These are phyloP conservation scores for Drosophila kanapiae DNA, from an alignment of 1,140 invertebrate species.

Conservation along the genomic window DNA sequence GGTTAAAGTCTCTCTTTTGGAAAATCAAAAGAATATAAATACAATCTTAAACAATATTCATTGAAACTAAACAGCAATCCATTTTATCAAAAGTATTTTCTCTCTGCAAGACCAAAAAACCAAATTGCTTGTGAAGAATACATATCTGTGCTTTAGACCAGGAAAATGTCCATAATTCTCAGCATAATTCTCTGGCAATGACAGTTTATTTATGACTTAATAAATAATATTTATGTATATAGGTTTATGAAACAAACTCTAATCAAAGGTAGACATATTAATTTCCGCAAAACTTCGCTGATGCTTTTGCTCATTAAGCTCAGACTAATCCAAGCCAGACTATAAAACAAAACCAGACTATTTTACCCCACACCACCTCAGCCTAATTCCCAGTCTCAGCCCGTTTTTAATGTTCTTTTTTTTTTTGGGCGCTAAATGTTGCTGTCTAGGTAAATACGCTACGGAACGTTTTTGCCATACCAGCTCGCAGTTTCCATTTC, in stretches of 20 bases:
- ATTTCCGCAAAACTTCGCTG: slow-evolving; percentile 24
- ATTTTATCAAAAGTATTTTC: background rate
- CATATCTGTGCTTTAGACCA: slow-evolving; percentile 27
- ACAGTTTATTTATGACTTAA: slow-evolving; percentile 14
- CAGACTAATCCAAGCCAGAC: slow-evolving; percentile 22
- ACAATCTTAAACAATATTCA: too few species aligned
- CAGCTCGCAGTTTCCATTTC: slow-evolving; percentile 13
- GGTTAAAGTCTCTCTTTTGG: too few species aligned
- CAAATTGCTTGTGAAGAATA: slow-evolving; percentile 11
- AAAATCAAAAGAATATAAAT: too few species aligned
- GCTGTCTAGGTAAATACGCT: slow-evolving; percentile 71
- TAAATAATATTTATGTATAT: slow-evolving; percentile 6
- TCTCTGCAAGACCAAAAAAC: slow-evolving; percentile 1
- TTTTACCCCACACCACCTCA: background rate
- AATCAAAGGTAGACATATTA: slow-evolving; percentile 22
- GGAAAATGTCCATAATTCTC: slow-evolving; percentile 26
- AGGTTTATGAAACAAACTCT: background rate
- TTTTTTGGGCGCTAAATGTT: slow-evolving; percentile 56
- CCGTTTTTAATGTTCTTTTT: slow-evolving; percentile 52
- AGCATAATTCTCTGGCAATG: slow-evolving; percentile 28
- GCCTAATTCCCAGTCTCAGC: slow-evolving; percentile 21
- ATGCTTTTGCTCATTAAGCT: slow-evolving; percentile 48
- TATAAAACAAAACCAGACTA: slow-evolving; percentile 9
- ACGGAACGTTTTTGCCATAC: slow-evolving; percentile 49
- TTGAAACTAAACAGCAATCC: too few species aligned